Base-by-base conservation (phyloP, 2,113 vertebrate species). In the Panthera uncia region DNA sequence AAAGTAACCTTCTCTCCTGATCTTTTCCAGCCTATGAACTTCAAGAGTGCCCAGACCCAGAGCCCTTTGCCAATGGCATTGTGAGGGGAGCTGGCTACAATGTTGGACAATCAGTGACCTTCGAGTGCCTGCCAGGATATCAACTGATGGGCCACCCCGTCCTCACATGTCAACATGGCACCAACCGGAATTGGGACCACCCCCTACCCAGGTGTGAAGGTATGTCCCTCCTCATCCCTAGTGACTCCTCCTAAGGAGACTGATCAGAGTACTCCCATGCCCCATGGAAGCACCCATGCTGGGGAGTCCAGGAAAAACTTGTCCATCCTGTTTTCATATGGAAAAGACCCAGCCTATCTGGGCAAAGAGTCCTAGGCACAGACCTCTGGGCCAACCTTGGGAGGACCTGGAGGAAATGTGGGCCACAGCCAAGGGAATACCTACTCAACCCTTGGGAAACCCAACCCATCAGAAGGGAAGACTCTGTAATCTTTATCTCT, bases 91-190 rank as follows among this genome's bases (percentile, higher is more conserved):
- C 99, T 0, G 99, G 99, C 38, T 99, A 99, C 98, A 99, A 99
- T 4, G 99, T 99, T 2, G 99, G 99, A 52, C 99, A 99, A 95
- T 99, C 99, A 38, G 99, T 99, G 98, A 99, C 99, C 69, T 99
- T 99, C 0, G 99, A 99, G 98, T 99, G 99, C 89, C 98, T 99
- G 73, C 99, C 99, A 1, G 99, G 99, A 18, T 99, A 99, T 98
- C 99, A 99, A 3, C 99, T 99, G 5, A 98, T 98, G 82, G 99
- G 99, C 25, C 98, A 99, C 78, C 99, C 99, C 1, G 99, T 99
- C 97, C 99, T 99, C 82, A 99, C 99, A 18, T 99, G 99, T 88
- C 99, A 99, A 86, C 99, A 99, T 0, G 99, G 99, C 89, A 99
- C 99, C 97, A 99, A 99, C 55, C 99, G 99, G 96, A 99, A 99